Base-by-base conservation (phyloP, 2,888 invertebrate species). In the Diaperis boleti region DNA sequence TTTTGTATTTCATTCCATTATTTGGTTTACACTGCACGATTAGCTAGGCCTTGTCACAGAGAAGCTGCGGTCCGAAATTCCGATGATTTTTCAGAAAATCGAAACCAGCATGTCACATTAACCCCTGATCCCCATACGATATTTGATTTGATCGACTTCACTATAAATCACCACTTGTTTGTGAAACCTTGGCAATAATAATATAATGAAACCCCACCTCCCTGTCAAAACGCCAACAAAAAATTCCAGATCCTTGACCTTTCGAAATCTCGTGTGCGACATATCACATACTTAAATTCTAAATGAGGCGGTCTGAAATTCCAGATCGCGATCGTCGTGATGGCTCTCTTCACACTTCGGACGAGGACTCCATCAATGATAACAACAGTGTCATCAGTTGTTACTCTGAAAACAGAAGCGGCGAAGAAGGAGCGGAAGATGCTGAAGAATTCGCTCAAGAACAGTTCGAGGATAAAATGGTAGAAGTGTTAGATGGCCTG, bases 401-500 rank as follows among this genome's bases (percentile, higher is more conserved):
- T 20, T 86, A 88, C 70, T 95, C 95, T 0, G 95, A 95, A 75
- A 87, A 86, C 68, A 86, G 85, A 70, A 91, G 91, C 76, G 67
- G 68, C 1, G 83, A n/a, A n/a, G n/a, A 83, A 31, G 83, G 83
- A 11, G 79, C 79, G 18, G 83, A 82, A 59, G 78, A 73, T 8
- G 83, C 85, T 20, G 89, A 89, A 64, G 89, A 89, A 64, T 74
- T 83, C 10, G 81, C 83, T 1, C 85, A 86, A 79, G 92, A 92
- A 70, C 82, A 84, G 3, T 89, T 93, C 69, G 96, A 97, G 81
- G 95, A 96, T 73, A 95, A 95, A 79, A 85, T 98, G 18, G 85
- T 89, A 20, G 95, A 95, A 77, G 88, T 91, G 1, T 88, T 98
- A 50, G 98, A 98, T 76, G 92, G 91, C 15, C 85, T 95, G 33